Evolutionary conservation across 1,140 invertebrate species (phyloP), one percentile per base, ranked within the genome.

Genomic region (Danaus plexippus): DNA sequence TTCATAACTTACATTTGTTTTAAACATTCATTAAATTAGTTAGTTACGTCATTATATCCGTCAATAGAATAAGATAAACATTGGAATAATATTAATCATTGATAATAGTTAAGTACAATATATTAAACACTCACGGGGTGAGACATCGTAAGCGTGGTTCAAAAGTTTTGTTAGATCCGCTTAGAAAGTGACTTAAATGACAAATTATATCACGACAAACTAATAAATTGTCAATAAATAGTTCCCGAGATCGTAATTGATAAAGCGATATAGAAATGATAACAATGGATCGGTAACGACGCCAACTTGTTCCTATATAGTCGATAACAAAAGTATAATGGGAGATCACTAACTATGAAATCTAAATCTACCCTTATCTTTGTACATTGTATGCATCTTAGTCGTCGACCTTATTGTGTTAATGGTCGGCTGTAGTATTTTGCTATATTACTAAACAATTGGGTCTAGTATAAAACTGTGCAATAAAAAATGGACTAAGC

Each of bases 341-440:
- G 52, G 57, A 57, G 59, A 61, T 66, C 71, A 63, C 52, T 70
- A 73, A 73, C 62, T 73, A 64, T 59, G 59, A 62, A 71, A 73
- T 65, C 67, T 63, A 54, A 67, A 55, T 59, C 57, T 68, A 69
- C 49, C 54, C 64, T 75, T 79, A 80, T 80, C 69, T 55, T 5
- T 47, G 61, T 54, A 80, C 68, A 75, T 75, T 75, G 74, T 79
- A 69, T 72, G 66, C 66, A 75, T 80, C 77, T 75, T 71, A 74
- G 65, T 47, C 59, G 63, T 67, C 58, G 66, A 32, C 64, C 66
- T 61, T 66, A 75, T 73, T 67, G 64, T 59, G 48, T 62, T 73
- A 76, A 71, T 79, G 71, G 22, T 32, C 7, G 22, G 22, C 22
- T 32, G 5, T 32, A 32, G 22, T 32, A 32, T 32, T 15, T 32